A percentile compares a stretch with the other conserved stretches of the same genome.
These are phyloP conservation scores for Lepilemur septentrionalis DNA, from an alignment of 2,797 vertebrate species.

Conservation along the genomic window DNA sequence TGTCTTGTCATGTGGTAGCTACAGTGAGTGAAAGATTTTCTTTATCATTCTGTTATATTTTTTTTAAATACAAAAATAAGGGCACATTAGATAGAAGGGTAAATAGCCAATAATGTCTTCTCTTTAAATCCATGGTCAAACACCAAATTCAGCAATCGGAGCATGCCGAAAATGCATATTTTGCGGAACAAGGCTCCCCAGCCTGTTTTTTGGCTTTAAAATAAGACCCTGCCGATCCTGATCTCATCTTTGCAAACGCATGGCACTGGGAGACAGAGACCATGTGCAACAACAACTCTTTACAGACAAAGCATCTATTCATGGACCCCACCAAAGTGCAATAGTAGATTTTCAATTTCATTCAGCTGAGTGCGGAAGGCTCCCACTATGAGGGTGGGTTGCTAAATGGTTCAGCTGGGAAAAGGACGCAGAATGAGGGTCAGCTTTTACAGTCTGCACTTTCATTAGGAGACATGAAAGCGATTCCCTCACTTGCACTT, in stretches of 20 bases:
- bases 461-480: constrained; percentile 66
- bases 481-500: not conserved
- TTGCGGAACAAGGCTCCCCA: constrained; percentile 12
- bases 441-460: constrained; percentile 53
- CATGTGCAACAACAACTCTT: constrained; percentile 42
- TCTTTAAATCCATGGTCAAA: constrained; percentile 35
- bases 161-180: constrained; percentile 10
- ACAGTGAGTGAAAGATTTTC: constrained; percentile 73
- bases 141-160: constrained; percentile 11
- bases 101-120: constrained; percentile 50
- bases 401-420: constrained; percentile 70
- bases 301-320: constrained; percentile 74
- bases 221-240: constrained; percentile 41
- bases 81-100: constrained; percentile 42
- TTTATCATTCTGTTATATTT: constrained; percentile 61
- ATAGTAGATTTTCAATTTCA: constrained; percentile 58
- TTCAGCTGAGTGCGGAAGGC: constrained; percentile 70
- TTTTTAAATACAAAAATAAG: constrained; percentile 47
- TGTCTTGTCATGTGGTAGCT: constrained; percentile 76
- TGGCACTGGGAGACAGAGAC: constrained; percentile 67
- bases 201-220: constrained; percentile 62
- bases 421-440: constrained; percentile 51
- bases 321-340: constrained; percentile 34
- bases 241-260: constrained; percentile 63
- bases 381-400: constrained; percentile 61